Percentiles rank a stretch among this genome's conserved stretches.
Conservation (phyloP, 2,888 invertebrate species). For the Napeogenes sylphis region DNA sequence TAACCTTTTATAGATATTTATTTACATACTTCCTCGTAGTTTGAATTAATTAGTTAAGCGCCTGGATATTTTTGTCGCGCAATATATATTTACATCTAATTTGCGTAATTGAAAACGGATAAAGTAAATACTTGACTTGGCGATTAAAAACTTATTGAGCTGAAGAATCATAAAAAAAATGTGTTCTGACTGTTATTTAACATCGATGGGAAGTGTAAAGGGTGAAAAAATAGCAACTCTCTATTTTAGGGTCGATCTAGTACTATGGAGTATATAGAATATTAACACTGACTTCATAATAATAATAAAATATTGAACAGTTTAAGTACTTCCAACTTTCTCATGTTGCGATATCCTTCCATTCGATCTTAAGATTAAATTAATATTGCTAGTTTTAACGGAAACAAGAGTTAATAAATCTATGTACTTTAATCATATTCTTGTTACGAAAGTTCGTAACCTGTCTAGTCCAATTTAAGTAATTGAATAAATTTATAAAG, state of each 20-base stretch:
- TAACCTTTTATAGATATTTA: too few species aligned
- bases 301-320: background rate
- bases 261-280: too few species aligned
- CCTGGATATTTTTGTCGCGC: constrained; percentile 5
- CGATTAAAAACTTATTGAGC: too few species aligned
- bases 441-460: constrained; percentile 3
- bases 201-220: too few species aligned
- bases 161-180: too few species aligned
- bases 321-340: background rate
- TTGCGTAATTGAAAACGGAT: constrained; percentile 12
- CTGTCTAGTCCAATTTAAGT: background rate
- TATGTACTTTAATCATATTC: constrained; percentile 17
- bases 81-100: constrained; percentile 9
- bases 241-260: too few species aligned
- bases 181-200: too few species aligned
- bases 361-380: background rate
- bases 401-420: constrained; percentile 17
- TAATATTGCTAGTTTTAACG: constrained; percentile 7
- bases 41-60: constrained; percentile 4
- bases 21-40: background rate
- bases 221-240: background rate
- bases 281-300: too few species aligned
- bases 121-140: too few species aligned
- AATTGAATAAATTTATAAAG: too few species aligned
- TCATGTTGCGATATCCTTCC: background rate